phyloP scores from a whole-genome alignment of 2,113 vertebrate species.

The Columbina picui region DNA sequence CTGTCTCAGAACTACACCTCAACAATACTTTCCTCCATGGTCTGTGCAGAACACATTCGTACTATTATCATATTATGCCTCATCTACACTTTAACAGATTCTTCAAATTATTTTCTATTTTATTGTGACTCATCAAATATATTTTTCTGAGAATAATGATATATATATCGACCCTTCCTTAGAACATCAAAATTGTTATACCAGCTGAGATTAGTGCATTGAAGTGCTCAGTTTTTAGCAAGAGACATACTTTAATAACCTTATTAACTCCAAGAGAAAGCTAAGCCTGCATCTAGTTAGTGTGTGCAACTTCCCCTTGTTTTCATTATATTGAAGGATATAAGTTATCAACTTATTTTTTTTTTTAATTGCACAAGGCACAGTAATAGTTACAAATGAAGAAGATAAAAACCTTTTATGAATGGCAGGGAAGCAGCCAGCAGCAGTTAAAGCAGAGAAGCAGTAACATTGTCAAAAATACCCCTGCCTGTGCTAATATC shows the following conservation, averaged over 20 bases:
- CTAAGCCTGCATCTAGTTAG: background rate
- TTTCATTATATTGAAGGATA: background rate
- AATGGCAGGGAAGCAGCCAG: background rate
- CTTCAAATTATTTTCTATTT: background rate
- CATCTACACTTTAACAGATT: background rate
- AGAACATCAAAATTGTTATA: background rate
- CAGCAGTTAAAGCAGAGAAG: background rate
- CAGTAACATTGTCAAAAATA: background rate
- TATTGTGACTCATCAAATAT: background rate
- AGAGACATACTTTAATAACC: background rate
- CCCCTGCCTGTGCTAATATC: background rate
- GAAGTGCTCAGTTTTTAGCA: background rate
- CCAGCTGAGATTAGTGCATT: background rate
- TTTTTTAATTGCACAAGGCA: background rate
- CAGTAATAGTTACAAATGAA: background rate
- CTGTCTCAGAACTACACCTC: background rate
- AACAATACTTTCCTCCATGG: background rate
- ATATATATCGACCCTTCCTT: background rate
- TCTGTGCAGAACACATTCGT: background rate
- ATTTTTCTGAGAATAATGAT: background rate
- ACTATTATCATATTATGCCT: background rate
- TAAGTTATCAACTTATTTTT: background rate
- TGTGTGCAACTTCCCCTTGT: background rate
- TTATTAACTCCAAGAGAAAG: background rate
- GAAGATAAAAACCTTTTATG: background rate